These are phyloP conservation scores for Corapipo altera DNA, from an alignment of 2,113 vertebrate species.

Conservation along the genomic window DNA sequence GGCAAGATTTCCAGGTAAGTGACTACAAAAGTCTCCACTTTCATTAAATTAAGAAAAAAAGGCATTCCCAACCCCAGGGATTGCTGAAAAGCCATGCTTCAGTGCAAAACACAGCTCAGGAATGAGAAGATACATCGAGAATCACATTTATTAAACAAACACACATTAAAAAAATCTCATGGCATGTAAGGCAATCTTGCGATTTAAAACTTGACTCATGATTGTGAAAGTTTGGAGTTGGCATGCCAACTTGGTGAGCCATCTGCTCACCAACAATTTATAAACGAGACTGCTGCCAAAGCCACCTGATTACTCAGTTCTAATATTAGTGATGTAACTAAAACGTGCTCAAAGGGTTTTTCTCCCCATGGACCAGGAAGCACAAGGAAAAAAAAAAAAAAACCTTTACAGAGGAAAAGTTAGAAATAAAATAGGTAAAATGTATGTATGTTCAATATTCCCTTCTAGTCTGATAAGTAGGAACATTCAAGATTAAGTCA, in stretches of 20 bases:
- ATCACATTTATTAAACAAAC: conserved; percentile 33
- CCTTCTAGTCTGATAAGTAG: not conserved
- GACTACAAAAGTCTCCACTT: not conserved
- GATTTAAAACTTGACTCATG: conserved; percentile 40
- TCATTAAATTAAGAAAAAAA: not conserved
- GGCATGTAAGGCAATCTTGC: conserved; percentile 25
- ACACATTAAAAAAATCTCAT: not conserved
- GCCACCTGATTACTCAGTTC: conserved; percentile 57
- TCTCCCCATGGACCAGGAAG: conserved; percentile 28
- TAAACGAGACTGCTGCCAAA: conserved; percentile 56
- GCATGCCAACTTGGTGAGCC: conserved; percentile 59
- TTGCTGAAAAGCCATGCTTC: not conserved
- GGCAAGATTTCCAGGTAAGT: not conserved
- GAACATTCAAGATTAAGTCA: not conserved
- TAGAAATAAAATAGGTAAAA: conserved; percentile 23
- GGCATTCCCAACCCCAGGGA: not conserved
- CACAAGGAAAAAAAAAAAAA: not conserved
- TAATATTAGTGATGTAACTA: conserved; percentile 66
- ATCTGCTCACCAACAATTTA: conserved; percentile 63
- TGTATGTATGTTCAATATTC: not conserved
- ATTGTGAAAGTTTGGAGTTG: conserved; percentile 60
- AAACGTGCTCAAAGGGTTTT: not conserved
- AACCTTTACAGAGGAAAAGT: not conserved
- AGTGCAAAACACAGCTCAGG: not conserved
- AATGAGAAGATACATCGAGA: not conserved